A percentile compares a stretch with the other conserved stretches of the same genome.
Evolutionary conservation across 2,888 invertebrate species (phyloP).

Genomic region (Drosophila diplacantha): DNA sequence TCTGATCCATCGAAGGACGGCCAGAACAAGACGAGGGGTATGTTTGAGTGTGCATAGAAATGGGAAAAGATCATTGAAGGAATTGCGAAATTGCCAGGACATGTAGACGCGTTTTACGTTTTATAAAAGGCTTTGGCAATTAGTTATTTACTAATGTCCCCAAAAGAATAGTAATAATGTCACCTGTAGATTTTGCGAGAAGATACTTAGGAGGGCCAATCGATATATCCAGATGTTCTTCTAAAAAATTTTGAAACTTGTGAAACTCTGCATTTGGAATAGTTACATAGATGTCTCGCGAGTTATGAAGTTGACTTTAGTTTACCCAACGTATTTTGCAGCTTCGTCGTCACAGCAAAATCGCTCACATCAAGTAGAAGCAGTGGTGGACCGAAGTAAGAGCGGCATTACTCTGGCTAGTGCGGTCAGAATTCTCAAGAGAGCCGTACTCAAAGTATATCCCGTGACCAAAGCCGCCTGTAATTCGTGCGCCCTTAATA

Average conservation of each 20-base stretch:
- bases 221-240: neutral
- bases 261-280: neutral
- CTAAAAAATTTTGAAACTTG: too few species aligned
- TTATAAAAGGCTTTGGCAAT: neutral
- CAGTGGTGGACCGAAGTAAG: constrained; percentile 25
- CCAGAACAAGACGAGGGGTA: constrained; percentile 77
- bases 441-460: constrained; percentile 22
- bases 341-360: constrained; percentile 30
- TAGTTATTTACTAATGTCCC: neutral
- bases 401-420: constrained; percentile 1
- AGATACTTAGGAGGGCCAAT: neutral
- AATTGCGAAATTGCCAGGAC: too few species aligned
- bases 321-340: constrained; percentile 41
- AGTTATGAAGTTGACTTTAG: constrained; percentile 2
- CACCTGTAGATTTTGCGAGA: neutral
- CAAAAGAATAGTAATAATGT: neutral
- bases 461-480: constrained; percentile 20
- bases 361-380: constrained; percentile 43
- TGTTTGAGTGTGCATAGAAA: constrained; percentile 15
- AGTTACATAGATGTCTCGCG: neutral
- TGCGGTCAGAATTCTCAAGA: constrained; percentile 25
- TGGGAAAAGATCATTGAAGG: neutral
- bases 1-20: constrained; percentile 82
- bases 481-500: constrained; percentile 2
- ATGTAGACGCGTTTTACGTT: neutral